Conservation (phyloP, 1,140 invertebrate species). For the Formica exsecta region DNA sequence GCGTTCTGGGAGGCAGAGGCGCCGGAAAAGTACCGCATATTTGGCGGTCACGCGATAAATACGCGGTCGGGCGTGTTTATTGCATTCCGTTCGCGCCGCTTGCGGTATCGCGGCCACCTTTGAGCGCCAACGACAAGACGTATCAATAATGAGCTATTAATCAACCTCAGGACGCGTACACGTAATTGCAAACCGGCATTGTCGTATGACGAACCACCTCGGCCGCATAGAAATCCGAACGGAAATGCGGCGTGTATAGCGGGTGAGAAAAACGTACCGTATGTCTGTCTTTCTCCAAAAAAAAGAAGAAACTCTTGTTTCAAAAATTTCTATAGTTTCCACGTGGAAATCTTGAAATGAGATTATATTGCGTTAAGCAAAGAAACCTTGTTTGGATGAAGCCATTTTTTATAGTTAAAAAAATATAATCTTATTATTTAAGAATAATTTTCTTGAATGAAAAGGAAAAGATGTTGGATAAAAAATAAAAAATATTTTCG, state of each 20-base stretch:
- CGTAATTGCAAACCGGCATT: conserved; percentile 57
- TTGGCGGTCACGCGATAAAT: conserved; percentile 32
- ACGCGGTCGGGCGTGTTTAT: conserved; percentile 17
- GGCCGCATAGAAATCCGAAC: conserved; percentile 41
- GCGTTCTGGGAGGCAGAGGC: not conserved
- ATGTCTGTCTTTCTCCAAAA: no score
- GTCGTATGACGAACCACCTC: conserved; percentile 52
- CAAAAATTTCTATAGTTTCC: no score
- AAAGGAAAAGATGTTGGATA: no score
- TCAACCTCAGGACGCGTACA: conserved; percentile 54
- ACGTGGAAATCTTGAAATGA: no score
- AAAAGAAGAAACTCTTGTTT: no score
- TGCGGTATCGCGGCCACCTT: conserved; percentile 46
- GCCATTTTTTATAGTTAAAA: no score
- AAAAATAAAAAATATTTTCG: no score
- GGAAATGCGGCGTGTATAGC: conserved; percentile 20
- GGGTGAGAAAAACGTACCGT: conserved; percentile 38
- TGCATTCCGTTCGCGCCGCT: conserved; percentile 45
- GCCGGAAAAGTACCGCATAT: conserved; percentile 39
- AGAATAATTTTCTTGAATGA: no score
- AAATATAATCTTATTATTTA: no score
- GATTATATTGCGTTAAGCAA: no score
- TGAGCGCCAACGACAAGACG: conserved; percentile 52
- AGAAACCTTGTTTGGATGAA: no score
- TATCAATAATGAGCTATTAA: conserved; percentile 64